These are phyloP conservation scores for Melanotaenia parkinsoni DNA, from an alignment of 2,797 vertebrate genomes.

Conservation along the genomic window DNA sequence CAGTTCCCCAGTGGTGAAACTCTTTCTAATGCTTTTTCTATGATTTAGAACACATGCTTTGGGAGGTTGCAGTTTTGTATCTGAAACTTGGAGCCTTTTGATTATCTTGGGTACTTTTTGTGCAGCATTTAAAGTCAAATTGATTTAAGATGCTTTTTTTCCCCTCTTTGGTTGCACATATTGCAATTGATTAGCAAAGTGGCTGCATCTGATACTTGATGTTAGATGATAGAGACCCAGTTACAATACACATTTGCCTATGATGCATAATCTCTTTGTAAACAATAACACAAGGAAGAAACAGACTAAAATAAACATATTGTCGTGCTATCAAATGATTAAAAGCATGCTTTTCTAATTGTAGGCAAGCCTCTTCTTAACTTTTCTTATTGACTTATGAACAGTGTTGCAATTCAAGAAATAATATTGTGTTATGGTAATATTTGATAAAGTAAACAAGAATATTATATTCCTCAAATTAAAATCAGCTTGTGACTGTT, in stretches of 20 bases:
- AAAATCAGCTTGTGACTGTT: conserved; percentile 32
- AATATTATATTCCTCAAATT: neutral
- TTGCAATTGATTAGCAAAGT: neutral
- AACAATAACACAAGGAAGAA: neutral
- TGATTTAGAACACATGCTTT: conserved; percentile 7
- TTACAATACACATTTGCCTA: neutral
- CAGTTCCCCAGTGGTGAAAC: conserved; percentile 26
- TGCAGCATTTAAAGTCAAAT: neutral
- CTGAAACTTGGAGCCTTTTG: conserved; percentile 9
- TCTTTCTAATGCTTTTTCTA: conserved; percentile 34
- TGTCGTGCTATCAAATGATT: neutral
- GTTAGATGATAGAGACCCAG: neutral
- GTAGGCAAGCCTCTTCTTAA: neutral
- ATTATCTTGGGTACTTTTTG: neutral
- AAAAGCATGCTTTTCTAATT: neutral
- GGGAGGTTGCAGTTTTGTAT: neutral
- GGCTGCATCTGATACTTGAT: neutral
- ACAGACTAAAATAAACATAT: neutral
- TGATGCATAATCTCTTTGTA: neutral
- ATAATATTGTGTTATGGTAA: neutral
- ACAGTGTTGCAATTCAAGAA: neutral
- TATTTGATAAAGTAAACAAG: neutral
- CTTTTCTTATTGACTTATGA: no score
- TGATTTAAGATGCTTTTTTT: neutral
- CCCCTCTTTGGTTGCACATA: neutral